A percentile compares a stretch with the other conserved stretches of the same genome.
Conservation (phyloP, 2,797 vertebrate genomes). For the Falco cherrug region DNA sequence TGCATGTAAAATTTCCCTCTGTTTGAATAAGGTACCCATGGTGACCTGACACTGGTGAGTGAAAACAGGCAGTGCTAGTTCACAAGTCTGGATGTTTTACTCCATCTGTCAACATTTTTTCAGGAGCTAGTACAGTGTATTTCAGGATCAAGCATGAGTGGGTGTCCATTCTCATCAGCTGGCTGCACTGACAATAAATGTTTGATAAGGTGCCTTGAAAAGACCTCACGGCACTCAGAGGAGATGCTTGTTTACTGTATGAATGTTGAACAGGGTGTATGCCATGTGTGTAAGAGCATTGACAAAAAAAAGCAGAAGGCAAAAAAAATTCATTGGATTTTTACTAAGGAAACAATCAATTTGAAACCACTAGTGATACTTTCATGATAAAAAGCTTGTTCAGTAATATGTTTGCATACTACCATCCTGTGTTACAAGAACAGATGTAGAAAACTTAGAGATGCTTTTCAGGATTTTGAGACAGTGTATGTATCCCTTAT, state of each 20-base stretch:
- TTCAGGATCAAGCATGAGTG: background rate
- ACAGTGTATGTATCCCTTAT: background rate
- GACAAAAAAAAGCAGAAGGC: background rate
- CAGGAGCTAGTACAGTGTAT: background rate
- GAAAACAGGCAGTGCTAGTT: conserved; percentile 27
- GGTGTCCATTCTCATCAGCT: background rate
- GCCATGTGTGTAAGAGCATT: background rate
- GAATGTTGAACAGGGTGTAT: background rate
- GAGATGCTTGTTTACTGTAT: background rate
- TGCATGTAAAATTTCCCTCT: conserved; percentile 66
- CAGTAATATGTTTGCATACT: background rate
- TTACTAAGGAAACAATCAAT: background rate
- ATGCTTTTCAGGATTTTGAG: background rate
- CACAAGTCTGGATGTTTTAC: conserved; percentile 32
- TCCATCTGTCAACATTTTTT: background rate
- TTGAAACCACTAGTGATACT: background rate
- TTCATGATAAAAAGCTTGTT: background rate
- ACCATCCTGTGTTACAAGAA: background rate
- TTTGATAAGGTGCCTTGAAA: background rate
- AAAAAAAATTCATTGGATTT: background rate
- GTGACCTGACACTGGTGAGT: conserved; percentile 21
- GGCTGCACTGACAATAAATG: background rate
- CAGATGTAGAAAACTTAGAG: background rate
- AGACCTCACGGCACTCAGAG: background rate
- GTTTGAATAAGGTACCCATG: conserved; percentile 53